Conservation (phyloP, 2,888 invertebrate species). For the Congeria kusceri region DNA sequence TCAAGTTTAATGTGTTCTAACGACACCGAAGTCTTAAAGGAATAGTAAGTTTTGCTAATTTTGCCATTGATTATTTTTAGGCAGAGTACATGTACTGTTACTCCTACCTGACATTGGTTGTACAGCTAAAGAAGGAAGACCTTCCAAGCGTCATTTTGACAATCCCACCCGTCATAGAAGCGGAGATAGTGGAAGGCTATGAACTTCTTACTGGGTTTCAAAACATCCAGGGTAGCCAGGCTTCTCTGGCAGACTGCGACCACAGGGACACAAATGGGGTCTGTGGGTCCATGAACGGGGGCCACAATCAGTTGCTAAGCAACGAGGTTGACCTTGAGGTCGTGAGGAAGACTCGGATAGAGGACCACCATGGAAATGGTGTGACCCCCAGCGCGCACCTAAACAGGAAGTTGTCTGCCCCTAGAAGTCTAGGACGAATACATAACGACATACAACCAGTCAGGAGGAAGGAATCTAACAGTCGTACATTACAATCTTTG, state of each 20-base stretch:
- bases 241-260: conserved; percentile 12
- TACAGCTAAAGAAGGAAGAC: conserved; percentile 71
- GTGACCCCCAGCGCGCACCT: conserved; percentile 2
- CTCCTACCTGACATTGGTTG: conserved; percentile 78
- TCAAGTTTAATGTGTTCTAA: too few relatives aligned
- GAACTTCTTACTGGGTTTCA: conserved; percentile 67
- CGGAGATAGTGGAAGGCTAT: conserved; percentile 68
- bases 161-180: conserved; percentile 69
- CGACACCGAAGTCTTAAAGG: too few relatives aligned
- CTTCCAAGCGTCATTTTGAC: conserved; percentile 76
- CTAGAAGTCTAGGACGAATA: conserved; percentile 49
- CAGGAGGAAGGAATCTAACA: not conserved
- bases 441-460: conserved; percentile 43
- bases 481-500: conserved; percentile 44
- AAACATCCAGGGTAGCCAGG: conserved; percentile 48
- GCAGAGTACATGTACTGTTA: conserved; percentile 83
- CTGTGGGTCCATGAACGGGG: not conserved
- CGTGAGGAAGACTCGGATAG: not conserved
- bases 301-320: conserved; percentile 27
- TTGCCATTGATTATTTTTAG: conserved; percentile 69
- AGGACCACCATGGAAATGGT: too few relatives aligned
- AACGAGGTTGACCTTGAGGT: conserved; percentile 26
- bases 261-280: conserved; percentile 6
- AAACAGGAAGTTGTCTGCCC: conserved; percentile 32
- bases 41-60: too few relatives aligned